Evolutionary conservation across 2,888 invertebrate species (phyloP), one percentile per base, ranked within the genome.

Genomic region (Campoplex nolae): DNA sequence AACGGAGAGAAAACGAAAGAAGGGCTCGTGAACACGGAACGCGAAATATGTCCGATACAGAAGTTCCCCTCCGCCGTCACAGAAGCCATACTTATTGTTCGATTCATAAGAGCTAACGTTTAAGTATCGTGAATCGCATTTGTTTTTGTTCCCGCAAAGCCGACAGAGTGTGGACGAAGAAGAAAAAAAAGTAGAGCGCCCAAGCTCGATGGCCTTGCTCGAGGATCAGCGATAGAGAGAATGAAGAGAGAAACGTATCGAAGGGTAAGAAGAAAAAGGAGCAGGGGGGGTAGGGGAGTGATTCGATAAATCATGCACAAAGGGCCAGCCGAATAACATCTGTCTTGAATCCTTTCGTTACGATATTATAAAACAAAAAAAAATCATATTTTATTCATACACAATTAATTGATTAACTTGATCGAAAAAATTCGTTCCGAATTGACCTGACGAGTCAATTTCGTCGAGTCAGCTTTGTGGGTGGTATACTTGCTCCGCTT

Each of bases 101-200:
- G 86, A 48, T 51, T 51, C n/a, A 83, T 79, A 80, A 86, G 71
- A 76, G 65, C 78, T 85, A 85, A 78, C 68, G 78, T 45, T 56
- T 18, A 35, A 62, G 70, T 83, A 65, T 42, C 58, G 62, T 38
- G 32, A 74, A 71, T 80, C 45, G 70, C 84, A 85, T 85, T 85
- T 81, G 81, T 81, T 85, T 85, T 85, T 45, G 45, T 71, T 73
- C 67, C 71, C 51, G 23, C 23, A 71, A 56, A 79, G 70, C 48
- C 78, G 74, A 74, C 78, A 35, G 54, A 76, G 70, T 58, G 70
- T 58, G 80, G 56, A 75, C 18, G 23, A 16, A 42, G 13, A 18
- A 75, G 32, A 76, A 76, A 76, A 76, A n/a, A 56, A 75, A 58
- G 58, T 76, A 65, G 76, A 76, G 48, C 76, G 76, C 65, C 76